Evolutionary conservation across 2,888 invertebrate species (phyloP), one percentile per base, ranked within the genome.

Genomic region (Drosophila mimetica): DNA sequence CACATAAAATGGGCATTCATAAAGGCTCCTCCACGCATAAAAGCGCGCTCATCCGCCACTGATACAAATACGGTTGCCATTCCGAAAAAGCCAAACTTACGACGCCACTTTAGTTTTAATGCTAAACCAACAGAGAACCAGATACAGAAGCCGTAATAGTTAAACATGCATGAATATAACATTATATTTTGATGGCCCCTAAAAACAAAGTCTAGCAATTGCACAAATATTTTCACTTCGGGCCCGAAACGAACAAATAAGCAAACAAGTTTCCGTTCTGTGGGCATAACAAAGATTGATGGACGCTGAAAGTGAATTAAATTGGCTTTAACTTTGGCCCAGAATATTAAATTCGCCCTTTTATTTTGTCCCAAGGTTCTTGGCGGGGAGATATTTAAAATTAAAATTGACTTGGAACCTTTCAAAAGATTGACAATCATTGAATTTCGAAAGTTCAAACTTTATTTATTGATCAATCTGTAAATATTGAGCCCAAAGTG

Each of bases 1-100:
- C 71, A 41, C 42, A 81, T 75, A 67, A 74, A 77, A 77, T 54
- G 53, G 54, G 59, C 71, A 72, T 77, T 70, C 77, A 74, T 66
- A 71, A 67, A 25, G 25, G 7, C 25, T 30, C 11, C 60, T 47
- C 47, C 14, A 44, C 48, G 14, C 72, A 75, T 64, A 54, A 74
- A 74, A 42, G 46, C 53, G 25, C 20, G 36, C 54, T 14, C 25
- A 54, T 25, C 14, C 25, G 44, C 44, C 44, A 6, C 28, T 14
- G 46, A 64, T 47, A 46, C 46, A 48, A 36, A 42, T 46, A 32
- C 22, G 22, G 34, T 8, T 30, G 18, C 20, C 36, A 14, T 41
- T 9, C 52, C 60, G 25, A 69, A 39, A 69, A 44, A 44, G 52
- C 37, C 5, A 30, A 61, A 61, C 70, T 69, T 70, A 51, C 37